Evolutionary conservation across 1,140 invertebrate genomes (phyloP).

Genomic region (Aricia agestis): DNA sequence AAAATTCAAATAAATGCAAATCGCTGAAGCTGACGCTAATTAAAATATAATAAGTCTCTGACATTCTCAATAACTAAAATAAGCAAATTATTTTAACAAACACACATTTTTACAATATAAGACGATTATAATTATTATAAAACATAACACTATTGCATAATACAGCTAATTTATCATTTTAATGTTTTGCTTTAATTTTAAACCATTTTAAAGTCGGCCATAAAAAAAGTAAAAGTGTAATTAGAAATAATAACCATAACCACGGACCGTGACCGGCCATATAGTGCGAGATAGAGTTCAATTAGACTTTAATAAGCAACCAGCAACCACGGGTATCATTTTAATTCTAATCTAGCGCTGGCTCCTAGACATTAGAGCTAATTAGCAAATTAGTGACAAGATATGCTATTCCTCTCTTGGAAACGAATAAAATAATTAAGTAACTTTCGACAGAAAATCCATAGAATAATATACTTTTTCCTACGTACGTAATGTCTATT

Average conservation of each 20-base stretch:
- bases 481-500: too few species aligned
- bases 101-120: too few species aligned
- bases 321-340: background rate
- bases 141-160: background rate
- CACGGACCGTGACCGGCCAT: background rate
- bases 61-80: background rate
- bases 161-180: background rate
- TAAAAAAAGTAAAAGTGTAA: conserved; percentile 1
- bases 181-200: background rate
- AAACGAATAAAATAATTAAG: too few species aligned
- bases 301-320: background rate
- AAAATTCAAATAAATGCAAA: too few species aligned
- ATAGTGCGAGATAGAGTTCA: background rate
- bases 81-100: background rate
- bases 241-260: background rate
- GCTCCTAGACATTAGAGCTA: background rate
- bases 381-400: background rate
- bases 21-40: background rate
- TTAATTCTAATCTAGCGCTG: background rate
- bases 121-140: background rate
- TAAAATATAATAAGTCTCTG: background rate
- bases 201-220: background rate
- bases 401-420: too few species aligned
- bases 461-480: too few species aligned
- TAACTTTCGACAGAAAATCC: too few species aligned